Evolutionary conservation across 2,888 invertebrate genomes (phyloP).

Genomic region (Cosmorhoe ocellata): DNA sequence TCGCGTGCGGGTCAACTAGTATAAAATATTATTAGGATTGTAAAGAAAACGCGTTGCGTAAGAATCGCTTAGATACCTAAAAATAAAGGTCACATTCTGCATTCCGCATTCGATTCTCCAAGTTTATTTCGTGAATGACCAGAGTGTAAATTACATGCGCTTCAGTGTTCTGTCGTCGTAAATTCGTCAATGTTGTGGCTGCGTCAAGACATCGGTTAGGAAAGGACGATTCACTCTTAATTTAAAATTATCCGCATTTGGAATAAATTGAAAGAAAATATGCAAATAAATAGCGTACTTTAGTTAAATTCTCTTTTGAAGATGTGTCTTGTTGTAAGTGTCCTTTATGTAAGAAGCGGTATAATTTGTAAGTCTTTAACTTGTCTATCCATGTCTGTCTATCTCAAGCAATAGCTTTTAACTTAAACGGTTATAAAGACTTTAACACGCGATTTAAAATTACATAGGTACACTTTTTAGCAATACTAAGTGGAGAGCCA

Average conservation of each 20-base stretch:
- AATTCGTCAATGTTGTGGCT: conserved; percentile 63
- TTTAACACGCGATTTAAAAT: too few relatives aligned
- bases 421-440: too few relatives aligned
- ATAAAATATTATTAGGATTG: too few relatives aligned
- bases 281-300: background rate
- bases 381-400: background rate
- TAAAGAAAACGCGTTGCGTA: too few relatives aligned
- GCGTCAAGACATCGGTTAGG: conserved; percentile 34
- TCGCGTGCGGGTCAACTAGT: too few relatives aligned
- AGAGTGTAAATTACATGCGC: conserved; percentile 36
- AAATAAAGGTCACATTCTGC: background rate
- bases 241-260: conserved; percentile 45
- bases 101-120: conserved; percentile 11
- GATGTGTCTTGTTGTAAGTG: too few relatives aligned
- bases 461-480: too few relatives aligned
- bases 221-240: conserved; percentile 45
- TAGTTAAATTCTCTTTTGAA: background rate
- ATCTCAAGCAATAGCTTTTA: background rate
- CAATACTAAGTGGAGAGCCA: too few relatives aligned
- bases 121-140: conserved; percentile 20
- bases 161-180: conserved; percentile 43
- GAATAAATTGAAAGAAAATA: conserved; percentile 40
- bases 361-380: too few relatives aligned
- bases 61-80: too few relatives aligned
- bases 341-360: too few relatives aligned